phyloP scores from a whole-genome alignment of 2,113 vertebrate genomes.

The Genyomyrus donnyi region DNA sequence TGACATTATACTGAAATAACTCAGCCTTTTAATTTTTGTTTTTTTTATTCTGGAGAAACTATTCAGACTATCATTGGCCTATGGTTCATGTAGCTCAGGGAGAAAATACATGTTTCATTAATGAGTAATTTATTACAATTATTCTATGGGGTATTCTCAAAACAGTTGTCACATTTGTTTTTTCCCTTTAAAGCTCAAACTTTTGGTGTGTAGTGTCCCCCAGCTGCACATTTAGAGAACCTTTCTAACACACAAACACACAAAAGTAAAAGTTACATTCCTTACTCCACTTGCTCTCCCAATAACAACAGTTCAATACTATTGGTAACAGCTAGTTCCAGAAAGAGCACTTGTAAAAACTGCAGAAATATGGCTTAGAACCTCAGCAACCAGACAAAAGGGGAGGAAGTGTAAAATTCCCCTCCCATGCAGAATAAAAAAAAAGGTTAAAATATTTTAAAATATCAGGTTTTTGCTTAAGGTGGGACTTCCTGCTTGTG shows the following conservation, averaged over 20 bases:
- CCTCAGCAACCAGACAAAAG: slow-evolving; percentile 47
- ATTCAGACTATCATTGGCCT: background rate
- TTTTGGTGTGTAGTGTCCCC: slow-evolving; percentile 7
- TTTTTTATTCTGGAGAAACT: background rate
- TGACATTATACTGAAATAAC: background rate
- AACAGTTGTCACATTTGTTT: slow-evolving; percentile 4
- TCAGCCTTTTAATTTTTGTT: background rate
- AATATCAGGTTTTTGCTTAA: background rate
- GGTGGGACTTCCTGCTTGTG: background rate
- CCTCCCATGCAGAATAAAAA: slow-evolving; percentile 21
- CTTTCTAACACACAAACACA: slow-evolving; percentile 2
- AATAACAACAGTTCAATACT: slow-evolving; percentile 46
- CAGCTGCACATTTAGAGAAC: slow-evolving; percentile 10
- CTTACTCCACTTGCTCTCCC: background rate
- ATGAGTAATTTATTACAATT: background rate
- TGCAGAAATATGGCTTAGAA: slow-evolving; percentile 51
- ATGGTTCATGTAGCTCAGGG: background rate
- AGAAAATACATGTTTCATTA: slow-evolving; percentile 8
- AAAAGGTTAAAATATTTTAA: slow-evolving; percentile 21
- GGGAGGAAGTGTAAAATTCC: slow-evolving; percentile 17
- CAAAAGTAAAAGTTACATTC: slow-evolving; percentile 43
- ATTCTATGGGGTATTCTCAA: background rate
- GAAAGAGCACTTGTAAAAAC: slow-evolving; percentile 65
- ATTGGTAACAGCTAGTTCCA: slow-evolving; percentile 67
- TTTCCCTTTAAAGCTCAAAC: slow-evolving; percentile 32